phyloP scores from a whole-genome alignment of 2,797 vertebrate genomes.

The Dryobates pubescens region DNA sequence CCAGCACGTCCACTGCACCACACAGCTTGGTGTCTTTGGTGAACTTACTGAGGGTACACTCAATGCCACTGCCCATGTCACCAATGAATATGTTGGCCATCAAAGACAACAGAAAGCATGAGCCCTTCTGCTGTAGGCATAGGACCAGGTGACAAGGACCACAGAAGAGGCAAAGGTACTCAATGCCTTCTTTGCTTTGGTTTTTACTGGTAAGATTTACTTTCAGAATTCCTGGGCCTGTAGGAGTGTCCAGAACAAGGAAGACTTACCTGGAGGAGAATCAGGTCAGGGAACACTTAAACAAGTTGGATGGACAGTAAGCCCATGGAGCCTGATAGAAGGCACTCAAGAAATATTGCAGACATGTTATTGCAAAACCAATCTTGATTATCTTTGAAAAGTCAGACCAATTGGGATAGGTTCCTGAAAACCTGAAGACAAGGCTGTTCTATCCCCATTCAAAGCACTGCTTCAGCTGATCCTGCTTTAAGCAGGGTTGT shows the following conservation, averaged over 20 bases:
- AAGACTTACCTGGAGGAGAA: background rate
- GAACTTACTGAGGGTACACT: no score
- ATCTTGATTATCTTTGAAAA: background rate
- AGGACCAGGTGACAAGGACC: background rate
- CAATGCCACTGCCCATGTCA: no score
- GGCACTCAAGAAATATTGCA: background rate
- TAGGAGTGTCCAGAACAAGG: background rate
- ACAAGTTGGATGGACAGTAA: background rate
- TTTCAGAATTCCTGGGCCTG: background rate
- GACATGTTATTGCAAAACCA: background rate
- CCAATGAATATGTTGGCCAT: background rate
- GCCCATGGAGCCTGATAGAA: background rate
- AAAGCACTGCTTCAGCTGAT: background rate
- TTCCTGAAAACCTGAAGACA: background rate
- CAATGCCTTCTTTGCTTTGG: background rate
- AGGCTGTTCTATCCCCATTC: background rate
- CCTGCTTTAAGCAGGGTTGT: background rate
- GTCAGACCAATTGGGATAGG: background rate
- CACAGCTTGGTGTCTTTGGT: no score
- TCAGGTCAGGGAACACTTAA: background rate
- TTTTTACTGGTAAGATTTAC: background rate
- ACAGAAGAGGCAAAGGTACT: background rate
- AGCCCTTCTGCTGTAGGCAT: background rate
- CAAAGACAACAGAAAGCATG: background rate
- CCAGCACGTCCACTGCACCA: no score